Conservation (phyloP, 2,888 invertebrate genomes). For the Orthosia gothica region DNA sequence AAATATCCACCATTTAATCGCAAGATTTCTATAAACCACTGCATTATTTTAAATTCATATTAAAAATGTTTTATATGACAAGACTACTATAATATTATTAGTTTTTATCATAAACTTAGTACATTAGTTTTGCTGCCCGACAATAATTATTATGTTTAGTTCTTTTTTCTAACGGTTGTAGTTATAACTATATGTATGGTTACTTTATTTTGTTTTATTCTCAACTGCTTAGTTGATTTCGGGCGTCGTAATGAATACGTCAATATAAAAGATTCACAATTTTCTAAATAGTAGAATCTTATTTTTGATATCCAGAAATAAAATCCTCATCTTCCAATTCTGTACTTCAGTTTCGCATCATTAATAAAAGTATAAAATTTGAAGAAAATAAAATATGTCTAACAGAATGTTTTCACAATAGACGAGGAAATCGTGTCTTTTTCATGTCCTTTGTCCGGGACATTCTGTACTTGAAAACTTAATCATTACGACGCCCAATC, state of each 20-base stretch:
- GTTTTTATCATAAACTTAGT: slow-evolving; percentile 77
- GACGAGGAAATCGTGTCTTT: slow-evolving; percentile 47
- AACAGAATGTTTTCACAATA: slow-evolving; percentile 51
- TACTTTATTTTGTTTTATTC: slow-evolving; percentile 68
- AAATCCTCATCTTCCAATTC: neutral
- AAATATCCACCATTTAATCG: slow-evolving; percentile 77
- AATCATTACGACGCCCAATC: slow-evolving; percentile 55
- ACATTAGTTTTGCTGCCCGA: slow-evolving; percentile 85
- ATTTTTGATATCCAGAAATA: neutral
- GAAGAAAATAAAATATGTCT: neutral
- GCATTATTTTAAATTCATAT: slow-evolving; percentile 63
- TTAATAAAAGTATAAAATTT: neutral
- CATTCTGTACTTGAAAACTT: slow-evolving; percentile 44
- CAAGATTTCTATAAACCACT: slow-evolving; percentile 71
- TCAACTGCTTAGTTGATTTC: slow-evolving; percentile 61
- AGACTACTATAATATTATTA: slow-evolving; percentile 81
- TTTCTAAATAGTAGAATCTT: slow-evolving; percentile 30
- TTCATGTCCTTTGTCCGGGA: slow-evolving; percentile 48
- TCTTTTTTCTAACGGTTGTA: slow-evolving; percentile 76
- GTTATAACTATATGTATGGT: slow-evolving; percentile 72
- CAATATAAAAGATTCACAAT: slow-evolving; percentile 42
- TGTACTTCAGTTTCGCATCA: neutral
- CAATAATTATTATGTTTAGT: slow-evolving; percentile 83
- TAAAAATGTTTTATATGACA: slow-evolving; percentile 78
- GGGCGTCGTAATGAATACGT: slow-evolving; percentile 75